phyloP scores from a whole-genome alignment of 2,888 invertebrate species.

The Dolomedes plantarius region DNA sequence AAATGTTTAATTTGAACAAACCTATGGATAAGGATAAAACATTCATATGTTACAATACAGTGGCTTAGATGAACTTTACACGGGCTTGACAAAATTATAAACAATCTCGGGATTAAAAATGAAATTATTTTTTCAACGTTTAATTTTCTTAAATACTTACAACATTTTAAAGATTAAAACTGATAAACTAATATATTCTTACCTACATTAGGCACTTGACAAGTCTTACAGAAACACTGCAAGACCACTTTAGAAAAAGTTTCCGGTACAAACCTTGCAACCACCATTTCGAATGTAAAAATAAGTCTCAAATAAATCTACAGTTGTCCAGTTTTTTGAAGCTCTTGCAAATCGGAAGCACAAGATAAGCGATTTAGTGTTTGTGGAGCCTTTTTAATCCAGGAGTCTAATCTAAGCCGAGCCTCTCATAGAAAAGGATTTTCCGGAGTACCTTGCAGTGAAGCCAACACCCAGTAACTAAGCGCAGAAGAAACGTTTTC shows the following conservation, averaged over 20 bases:
- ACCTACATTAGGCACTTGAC: constrained; percentile 69
- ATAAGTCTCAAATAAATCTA: neutral
- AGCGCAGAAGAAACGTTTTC: constrained; percentile 21
- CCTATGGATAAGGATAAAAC: no score
- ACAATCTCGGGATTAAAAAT: no score
- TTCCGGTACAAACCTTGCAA: constrained; percentile 50
- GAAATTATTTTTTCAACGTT: no score
- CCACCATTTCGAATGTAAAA: constrained; percentile 41
- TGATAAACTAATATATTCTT: constrained; percentile 9
- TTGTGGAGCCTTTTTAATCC: neutral
- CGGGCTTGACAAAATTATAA: no score
- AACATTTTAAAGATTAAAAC: no score
- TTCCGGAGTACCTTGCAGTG: constrained; percentile 37
- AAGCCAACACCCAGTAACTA: constrained; percentile 71
- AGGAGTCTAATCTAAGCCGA: neutral
- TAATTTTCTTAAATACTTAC: no score
- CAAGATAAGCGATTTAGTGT: neutral
- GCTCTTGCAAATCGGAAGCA: constrained; percentile 7
- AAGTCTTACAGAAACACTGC: constrained; percentile 66
- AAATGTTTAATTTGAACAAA: no score
- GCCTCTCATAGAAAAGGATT: neutral
- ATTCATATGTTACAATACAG: no score
- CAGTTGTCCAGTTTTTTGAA: neutral
- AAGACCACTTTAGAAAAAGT: constrained; percentile 60
- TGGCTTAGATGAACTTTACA: no score